phyloP scores from a whole-genome alignment of 2,888 invertebrate genomes.

The Gryllus longicercus region DNA sequence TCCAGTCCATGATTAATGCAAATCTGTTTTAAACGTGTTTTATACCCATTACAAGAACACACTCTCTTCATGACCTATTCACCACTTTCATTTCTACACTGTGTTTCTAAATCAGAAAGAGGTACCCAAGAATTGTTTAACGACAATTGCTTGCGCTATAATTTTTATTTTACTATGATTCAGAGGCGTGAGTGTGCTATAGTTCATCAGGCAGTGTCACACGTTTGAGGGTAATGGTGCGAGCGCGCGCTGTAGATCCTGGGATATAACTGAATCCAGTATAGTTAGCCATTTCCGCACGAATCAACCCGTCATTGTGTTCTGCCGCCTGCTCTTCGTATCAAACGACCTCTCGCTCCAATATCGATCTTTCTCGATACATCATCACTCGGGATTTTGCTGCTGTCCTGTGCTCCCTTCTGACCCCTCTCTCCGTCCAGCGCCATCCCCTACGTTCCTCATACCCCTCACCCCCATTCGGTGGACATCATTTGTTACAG shows the following conservation, averaged over 20 bases:
- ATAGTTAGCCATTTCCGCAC: conserved; percentile 34
- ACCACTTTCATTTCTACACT: not conserved
- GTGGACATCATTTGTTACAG: conserved; percentile 27
- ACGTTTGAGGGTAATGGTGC: not conserved
- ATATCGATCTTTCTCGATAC: conserved; percentile 34
- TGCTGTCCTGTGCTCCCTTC: conserved; percentile 24
- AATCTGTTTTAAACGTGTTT: too few species aligned
- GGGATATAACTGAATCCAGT: conserved; percentile 27
- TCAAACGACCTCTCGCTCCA: conserved; percentile 32
- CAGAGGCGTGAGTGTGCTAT: conserved; percentile 24
- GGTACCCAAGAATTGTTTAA: conserved; percentile 28
- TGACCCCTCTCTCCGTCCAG: conserved; percentile 10
- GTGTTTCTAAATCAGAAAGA: conserved; percentile 25
- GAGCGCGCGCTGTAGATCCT: not conserved
- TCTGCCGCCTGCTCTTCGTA: conserved; percentile 20
- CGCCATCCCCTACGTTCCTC: conserved; percentile 22
- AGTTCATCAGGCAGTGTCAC: conserved; percentile 24
- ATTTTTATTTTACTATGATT: conserved; percentile 29
- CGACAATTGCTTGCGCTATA: conserved; percentile 28
- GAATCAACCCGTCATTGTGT: conserved; percentile 35
- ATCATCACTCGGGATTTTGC: conserved; percentile 29
- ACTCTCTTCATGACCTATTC: too few species aligned
- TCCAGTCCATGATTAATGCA: too few species aligned
- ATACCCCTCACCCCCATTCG: conserved; percentile 24
- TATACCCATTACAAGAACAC: too few species aligned